A percentile compares a stretch with the other conserved stretches of the same genome.
Conservation (phyloP, 2,888 invertebrate species). For the Drosophila stalkeri region DNA sequence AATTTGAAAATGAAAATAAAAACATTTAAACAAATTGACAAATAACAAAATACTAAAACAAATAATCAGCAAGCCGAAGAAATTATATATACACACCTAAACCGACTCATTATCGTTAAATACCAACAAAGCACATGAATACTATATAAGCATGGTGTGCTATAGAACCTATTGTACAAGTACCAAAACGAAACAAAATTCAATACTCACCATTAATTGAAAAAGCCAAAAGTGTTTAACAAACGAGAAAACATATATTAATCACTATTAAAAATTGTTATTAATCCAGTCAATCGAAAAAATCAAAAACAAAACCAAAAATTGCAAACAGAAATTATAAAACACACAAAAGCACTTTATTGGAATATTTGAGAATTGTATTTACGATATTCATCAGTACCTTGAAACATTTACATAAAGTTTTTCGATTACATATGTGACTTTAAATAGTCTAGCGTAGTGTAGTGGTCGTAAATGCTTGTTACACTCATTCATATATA, state of each 20-base stretch:
- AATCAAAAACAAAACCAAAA: background rate
- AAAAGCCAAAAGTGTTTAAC: constrained; percentile 20
- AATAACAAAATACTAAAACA: background rate
- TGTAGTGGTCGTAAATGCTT: constrained; percentile 37
- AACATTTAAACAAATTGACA: background rate
- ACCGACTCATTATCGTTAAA: constrained; percentile 14
- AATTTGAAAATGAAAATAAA: constrained; percentile 11
- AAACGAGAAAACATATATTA: constrained; percentile 2
- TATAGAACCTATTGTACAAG: constrained; percentile 24
- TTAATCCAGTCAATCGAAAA: constrained; percentile 15
- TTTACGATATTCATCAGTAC: constrained; percentile 58
- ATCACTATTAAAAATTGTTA: constrained; percentile 50
- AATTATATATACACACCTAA: constrained; percentile 25
- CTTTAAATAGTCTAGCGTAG: constrained; percentile 45
- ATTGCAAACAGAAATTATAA: constrained; percentile 4
- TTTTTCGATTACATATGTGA: constrained; percentile 42
- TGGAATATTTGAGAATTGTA: constrained; percentile 47
- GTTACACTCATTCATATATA: constrained; percentile 32
- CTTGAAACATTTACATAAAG: constrained; percentile 65
- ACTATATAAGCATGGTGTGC: constrained; percentile 16
- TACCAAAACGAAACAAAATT: constrained; percentile 51
- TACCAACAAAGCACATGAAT: constrained; percentile 24
- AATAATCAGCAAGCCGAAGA: constrained; percentile 19
- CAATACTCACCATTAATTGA: constrained; percentile 18
- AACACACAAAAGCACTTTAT: constrained; percentile 45